Evolutionary conservation across 2,888 invertebrate species (phyloP).

Genomic region (Xiphydria camelus): DNA sequence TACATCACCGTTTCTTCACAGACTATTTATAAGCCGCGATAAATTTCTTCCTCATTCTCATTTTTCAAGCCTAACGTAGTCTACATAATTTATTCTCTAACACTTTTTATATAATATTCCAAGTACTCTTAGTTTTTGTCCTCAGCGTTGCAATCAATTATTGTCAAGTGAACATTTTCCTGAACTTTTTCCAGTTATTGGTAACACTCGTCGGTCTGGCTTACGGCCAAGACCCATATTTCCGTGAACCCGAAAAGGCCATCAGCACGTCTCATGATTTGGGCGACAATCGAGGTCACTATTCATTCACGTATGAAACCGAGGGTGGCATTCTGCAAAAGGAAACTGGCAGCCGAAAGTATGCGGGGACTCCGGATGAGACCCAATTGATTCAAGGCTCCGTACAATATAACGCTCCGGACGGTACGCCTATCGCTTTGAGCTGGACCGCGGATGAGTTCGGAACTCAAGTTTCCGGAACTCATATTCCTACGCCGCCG

Average conservation of each 20-base stretch:
- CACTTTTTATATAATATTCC: too few relatives aligned
- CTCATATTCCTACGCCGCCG: constrained; percentile 52
- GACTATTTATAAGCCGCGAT: too few relatives aligned
- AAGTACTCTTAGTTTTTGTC: too few relatives aligned
- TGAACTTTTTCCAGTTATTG: constrained; percentile 38
- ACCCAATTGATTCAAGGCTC: constrained; percentile 54
- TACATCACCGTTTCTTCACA: too few relatives aligned
- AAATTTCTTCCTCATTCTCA: too few relatives aligned
- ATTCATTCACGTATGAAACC: constrained; percentile 51
- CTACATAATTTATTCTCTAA: too few relatives aligned
- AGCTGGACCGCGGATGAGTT: constrained; percentile 56
- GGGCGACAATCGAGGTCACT: constrained; percentile 50
- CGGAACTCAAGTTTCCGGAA: constrained; percentile 50
- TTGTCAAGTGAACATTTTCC: too few relatives aligned
- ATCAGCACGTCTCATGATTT: constrained; percentile 43
- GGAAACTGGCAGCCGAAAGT: constrained; percentile 50
- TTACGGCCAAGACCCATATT: constrained; percentile 41
- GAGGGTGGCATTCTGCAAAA: constrained; percentile 53
- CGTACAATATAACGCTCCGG: constrained; percentile 55
- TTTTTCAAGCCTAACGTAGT: too few relatives aligned
- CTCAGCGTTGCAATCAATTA: too few relatives aligned
- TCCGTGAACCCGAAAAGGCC: constrained; percentile 50
- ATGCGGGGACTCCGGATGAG: constrained; percentile 51
- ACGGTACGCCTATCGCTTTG: constrained; percentile 52
- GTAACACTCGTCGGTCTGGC: constrained; percentile 29